Base-by-base conservation (phyloP, 2,888 invertebrate genomes). In the Lamellibrachia columna region DNA sequence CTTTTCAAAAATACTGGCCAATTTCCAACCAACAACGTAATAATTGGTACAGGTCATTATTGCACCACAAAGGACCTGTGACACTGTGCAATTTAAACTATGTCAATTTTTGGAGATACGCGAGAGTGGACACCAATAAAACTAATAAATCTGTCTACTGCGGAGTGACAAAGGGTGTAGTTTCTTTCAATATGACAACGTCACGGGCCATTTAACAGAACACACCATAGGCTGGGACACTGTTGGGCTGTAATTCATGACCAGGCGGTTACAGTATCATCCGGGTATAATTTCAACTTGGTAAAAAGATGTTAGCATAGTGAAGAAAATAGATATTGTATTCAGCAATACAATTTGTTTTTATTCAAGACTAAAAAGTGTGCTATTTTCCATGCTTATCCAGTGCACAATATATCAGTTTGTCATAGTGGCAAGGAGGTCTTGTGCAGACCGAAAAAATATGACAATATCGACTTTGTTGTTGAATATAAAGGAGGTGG, bases 1-100 rank as follows among this genome's bases (percentile, higher is more conserved):
- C 75, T 75, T 75, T 75, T 75, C 75, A 75, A 75, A 75, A 75
- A n/a, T 75, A 11, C 75, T 22, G 75, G 75, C 75, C 75, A 75
- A 75, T 75, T n/a, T 75, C 22, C n/a, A 22, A n/a, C 22, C 6
- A 75, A 75, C 22, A 22, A 22, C 75, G 15, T 75, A 75, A 75
- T 22, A 75, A 11, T 75, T 22, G 3, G 75, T 75, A n/a, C 75
- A n/a, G 75, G 75, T 75, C 22, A n/a, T 6, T 75, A n/a, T n/a
- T n/a, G 40, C 75, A 22, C 22, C 22, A 75, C 75, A 75, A 75
- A 75, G 22, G n/a, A 75, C 11, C 75, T n/a, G 75, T n/a, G 75
- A 75, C 75, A 75, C 15, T n/a, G 75, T 75, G 75, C 75, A 75
- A 75, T 75, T 75, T 75, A 75, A 75, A 75, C n/a, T 15, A 75